These are phyloP conservation scores for Forpus xanthops DNA, from an alignment of 2,797 vertebrate species.

Conservation along the genomic window DNA sequence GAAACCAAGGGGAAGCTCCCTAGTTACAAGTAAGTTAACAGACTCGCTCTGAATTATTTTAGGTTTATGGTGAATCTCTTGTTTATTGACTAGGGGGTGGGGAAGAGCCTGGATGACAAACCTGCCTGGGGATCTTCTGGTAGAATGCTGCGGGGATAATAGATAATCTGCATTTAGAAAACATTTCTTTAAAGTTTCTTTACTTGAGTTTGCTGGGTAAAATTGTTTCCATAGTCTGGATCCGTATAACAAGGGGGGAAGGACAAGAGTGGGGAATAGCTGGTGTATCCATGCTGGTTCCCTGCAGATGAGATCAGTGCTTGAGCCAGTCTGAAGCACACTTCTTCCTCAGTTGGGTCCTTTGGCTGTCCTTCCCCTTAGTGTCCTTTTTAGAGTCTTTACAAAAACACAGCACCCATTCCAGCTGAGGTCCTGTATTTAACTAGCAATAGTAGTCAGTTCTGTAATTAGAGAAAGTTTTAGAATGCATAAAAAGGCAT, in stretches of 20 bases:
- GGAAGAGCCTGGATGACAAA: neutral
- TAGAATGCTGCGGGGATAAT: neutral
- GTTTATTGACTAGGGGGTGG: neutral
- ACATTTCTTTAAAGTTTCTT: neutral
- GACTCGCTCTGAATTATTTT: conserved; percentile 6
- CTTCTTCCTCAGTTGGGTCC: neutral
- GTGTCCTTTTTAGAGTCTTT: neutral
- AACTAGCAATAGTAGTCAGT: neutral
- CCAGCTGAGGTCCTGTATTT: neutral
- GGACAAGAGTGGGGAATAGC: neutral
- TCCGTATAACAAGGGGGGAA: neutral
- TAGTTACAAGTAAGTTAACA: conserved; percentile 95
- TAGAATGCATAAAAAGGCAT: neutral
- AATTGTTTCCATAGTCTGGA: neutral
- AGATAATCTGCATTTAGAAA: neutral
- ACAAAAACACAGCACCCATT: neutral
- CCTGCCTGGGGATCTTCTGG: neutral
- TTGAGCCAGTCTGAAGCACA: neutral
- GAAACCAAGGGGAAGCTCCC: conserved; percentile 99
- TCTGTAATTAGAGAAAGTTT: neutral
- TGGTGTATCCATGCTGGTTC: accelerated
- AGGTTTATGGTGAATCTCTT: neutral
- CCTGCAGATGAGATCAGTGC: neutral
- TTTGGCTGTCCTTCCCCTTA: neutral
- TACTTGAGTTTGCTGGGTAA: neutral